A percentile compares a stretch with the other conserved stretches of the same genome.
These are phyloP conservation scores for Mythimna lalbum DNA, from an alignment of 2,888 invertebrate genomes.

Conservation along the genomic window DNA sequence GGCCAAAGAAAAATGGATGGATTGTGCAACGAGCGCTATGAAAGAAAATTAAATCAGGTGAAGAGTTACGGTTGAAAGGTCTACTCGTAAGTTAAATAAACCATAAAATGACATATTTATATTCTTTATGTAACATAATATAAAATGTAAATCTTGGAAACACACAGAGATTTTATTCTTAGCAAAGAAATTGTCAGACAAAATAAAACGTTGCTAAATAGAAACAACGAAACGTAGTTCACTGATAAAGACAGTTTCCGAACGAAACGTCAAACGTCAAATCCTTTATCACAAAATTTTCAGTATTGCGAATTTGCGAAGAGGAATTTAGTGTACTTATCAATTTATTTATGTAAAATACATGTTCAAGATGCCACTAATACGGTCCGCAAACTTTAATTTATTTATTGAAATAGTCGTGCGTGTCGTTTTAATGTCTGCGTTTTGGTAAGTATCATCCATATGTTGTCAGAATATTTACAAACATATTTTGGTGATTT, in stretches of 20 bases:
- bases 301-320: conserved; percentile 42
- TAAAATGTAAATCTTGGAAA: neutral
- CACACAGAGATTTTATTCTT: neutral
- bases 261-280: conserved; percentile 68
- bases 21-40: no score
- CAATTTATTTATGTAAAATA: conserved; percentile 47
- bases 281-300: conserved; percentile 57
- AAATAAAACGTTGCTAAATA: conserved; percentile 14
- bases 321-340: conserved; percentile 41
- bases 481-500: conserved; percentile 57
- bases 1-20: no score
- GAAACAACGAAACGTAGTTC: conserved; percentile 39
- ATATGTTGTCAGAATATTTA: conserved; percentile 70
- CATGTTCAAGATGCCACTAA: conserved; percentile 81
- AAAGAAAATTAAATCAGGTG: no score
- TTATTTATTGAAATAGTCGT: conserved; percentile 88
- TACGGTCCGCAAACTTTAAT: conserved; percentile 85
- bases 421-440: conserved; percentile 84
- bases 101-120: no score
- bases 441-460: conserved; percentile 89
- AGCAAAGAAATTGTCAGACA: neutral
- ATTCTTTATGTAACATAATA: no score
- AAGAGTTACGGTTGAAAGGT: no score
- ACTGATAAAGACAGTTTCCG: conserved; percentile 44
- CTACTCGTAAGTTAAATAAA: no score